Base-by-base conservation (phyloP, 2,113 vertebrate genomes). In the Osmerus mordax region DNA sequence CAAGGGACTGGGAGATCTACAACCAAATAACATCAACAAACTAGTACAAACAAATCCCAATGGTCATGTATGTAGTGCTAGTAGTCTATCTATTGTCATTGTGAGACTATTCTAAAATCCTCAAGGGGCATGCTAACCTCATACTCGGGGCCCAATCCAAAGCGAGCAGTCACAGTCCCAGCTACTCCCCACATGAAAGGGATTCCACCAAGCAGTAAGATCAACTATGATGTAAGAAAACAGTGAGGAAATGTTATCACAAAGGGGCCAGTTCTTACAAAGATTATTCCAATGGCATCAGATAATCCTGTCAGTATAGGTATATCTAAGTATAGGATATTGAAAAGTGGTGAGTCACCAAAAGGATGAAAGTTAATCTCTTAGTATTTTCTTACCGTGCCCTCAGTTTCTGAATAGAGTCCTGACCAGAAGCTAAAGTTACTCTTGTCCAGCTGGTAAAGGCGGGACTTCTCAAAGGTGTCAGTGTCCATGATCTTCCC, bases 371-470 rank as follows among this genome's bases (percentile, higher is more conserved):
- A 8, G 16, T 3, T 58, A 7, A 3, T 29, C 3, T n/a, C 23
- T 28, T n/a, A 15, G 3, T 25, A 14, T 52, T 16, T 32, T 53
- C 95, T 94, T 87, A 99, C 97, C 76, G 97, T 98, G 80, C 97
- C 96, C 89, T 99, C 97, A 5, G 90, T 88, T 84, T 99, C 97
- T 2, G 97, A 99, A 73, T 99, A 99, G 6, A 99, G 92, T 76
- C 96, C 97, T 62, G 97, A 99, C 97, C 97, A 99, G 84, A 99
- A 99, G 83, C 97, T 95, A 87, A 99, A 99, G 80, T 95, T 97
- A 79, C 97, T 99, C 91, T 99, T 99, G 88, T 99, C 97, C 89
- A 99, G 89, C 77, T 99, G 97, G 87, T 99, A 99, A 14, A 98
- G 92, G 51, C 97, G 96, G 18, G 97, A 97, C 81, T 99, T 99